Base-by-base conservation (phyloP, 1,140 invertebrate species). In the Aphaenogaster ashmeadi region DNA sequence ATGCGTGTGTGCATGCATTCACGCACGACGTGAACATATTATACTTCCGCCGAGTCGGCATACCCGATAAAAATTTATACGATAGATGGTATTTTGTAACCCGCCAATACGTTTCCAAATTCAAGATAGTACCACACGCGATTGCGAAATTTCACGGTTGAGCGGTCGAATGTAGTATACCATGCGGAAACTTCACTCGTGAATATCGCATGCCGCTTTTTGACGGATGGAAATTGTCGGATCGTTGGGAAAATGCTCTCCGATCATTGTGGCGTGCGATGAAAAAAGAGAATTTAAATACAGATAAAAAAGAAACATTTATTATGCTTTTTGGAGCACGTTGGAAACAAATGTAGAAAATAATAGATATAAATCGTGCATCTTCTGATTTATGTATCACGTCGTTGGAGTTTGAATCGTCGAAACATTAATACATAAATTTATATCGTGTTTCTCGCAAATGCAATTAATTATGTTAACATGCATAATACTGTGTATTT, bases 41-140 rank as follows among this genome's bases (percentile, higher is more conserved):
- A 8, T 9, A 78, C 6, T 27, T 58, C 5, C 54, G 18, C 6
- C 27, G 33, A 79, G 41, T 79, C 58, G 60, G 60, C 77, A 79
- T 79, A 79, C 44, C 44, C 77, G 77, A 50, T 77, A 27, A 5
- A 41, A 75, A 38, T 58, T 18, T 38, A 60, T 58, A 44, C 13
- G 4, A 44, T 15, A 52, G 33, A 58, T 33, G 8, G 15, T 13
- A 77, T 44, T 41, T 77, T 78, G 21, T 77, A 64, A 62, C 6
- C 11, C 27, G 27, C 27, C 27, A 75, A 38, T 81, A 52, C 15
- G 56, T 41, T 69, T 69, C 2, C 3, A 38, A 33, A 27, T 54
- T 52, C 13, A 38, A 58, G 13, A 44, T 71, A 6, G 15, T 50
- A 3, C 13, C 15, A 27, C 21, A 11, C 3, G 56, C 4, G n/a